A percentile compares a stretch with the other conserved stretches of the same genome.
Evolutionary conservation across 1,140 invertebrate species (phyloP).

Genomic region (Tribolium castaneum): DNA sequence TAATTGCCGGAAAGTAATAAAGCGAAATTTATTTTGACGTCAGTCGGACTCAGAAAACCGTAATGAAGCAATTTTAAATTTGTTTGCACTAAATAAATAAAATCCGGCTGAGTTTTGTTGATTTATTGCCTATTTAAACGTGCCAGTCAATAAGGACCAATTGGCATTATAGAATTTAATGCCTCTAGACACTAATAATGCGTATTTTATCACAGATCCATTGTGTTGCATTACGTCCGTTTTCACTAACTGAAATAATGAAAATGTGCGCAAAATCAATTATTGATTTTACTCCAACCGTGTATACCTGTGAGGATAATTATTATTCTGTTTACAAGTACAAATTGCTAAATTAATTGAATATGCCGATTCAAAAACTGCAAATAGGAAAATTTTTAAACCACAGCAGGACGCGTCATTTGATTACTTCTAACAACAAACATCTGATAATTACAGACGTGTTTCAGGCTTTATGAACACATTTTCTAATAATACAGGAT

Average conservation of each 20-base stretch:
- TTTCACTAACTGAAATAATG: conserved; percentile 4
- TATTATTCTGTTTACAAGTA: not conserved
- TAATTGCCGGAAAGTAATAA: not conserved
- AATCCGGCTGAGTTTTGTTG: not conserved
- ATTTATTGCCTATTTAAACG: conserved; percentile 1
- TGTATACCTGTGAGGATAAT: not conserved
- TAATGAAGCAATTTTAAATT: not conserved
- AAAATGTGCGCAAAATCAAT: conserved; percentile 2
- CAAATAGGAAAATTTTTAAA: not conserved
- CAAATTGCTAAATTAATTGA: not conserved
- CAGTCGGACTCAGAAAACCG: not conserved
- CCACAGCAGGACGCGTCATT: no score
- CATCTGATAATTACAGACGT: no score
- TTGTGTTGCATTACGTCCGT: not conserved
- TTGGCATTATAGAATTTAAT: conserved; percentile 13
- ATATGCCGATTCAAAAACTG: not conserved
- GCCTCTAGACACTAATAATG: conserved; percentile 33
- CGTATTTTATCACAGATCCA: not conserved
- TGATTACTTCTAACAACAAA: no score
- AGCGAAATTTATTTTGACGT: not conserved
- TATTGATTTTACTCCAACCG: not conserved
- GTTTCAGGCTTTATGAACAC: no score
- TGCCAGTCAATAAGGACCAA: conserved; percentile 10
- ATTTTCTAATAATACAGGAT: no score
- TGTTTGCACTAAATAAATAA: conserved; percentile 7